Percentiles rank a stretch among this genome's conserved stretches.
phyloP scores from a whole-genome alignment of 2,797 vertebrate species.

The Peromyscus eremicus region DNA sequence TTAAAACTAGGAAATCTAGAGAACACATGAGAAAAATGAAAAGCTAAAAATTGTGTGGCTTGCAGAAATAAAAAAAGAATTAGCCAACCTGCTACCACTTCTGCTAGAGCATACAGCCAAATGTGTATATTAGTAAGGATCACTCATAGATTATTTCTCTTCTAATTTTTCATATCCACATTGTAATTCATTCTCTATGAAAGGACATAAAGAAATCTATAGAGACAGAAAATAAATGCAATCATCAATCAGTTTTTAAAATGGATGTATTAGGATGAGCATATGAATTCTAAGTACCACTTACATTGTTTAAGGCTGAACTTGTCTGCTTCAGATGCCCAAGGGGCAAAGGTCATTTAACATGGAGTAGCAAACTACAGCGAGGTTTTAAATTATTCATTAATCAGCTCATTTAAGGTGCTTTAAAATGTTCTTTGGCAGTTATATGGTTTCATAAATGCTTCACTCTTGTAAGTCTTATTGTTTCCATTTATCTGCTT shows the following conservation, averaged over 20 bases:
- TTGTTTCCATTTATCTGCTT: slow-evolving; percentile 63
- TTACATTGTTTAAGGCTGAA: slow-evolving; percentile 64
- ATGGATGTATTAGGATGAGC: background rate
- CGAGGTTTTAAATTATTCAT: slow-evolving; percentile 71
- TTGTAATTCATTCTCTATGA: slow-evolving; percentile 23
- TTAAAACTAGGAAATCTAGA: background rate
- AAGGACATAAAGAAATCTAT: slow-evolving; percentile 17
- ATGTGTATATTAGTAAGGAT: background rate
- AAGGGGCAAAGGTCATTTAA: slow-evolving; percentile 59
- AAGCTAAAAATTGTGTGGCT: background rate
- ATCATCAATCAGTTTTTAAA: background rate
- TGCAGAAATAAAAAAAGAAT: background rate
- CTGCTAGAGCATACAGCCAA: background rate
- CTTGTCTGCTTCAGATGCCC: slow-evolving; percentile 32
- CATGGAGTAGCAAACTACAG: slow-evolving; percentile 34
- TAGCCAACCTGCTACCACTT: background rate
- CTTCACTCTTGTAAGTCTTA: slow-evolving; percentile 54
- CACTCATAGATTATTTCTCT: background rate
- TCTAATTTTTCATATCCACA: background rate
- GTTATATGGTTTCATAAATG: slow-evolving; percentile 66
- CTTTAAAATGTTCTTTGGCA: slow-evolving; percentile 72
- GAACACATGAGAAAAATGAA: background rate
- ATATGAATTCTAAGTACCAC: slow-evolving; percentile 43
- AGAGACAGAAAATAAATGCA: background rate
- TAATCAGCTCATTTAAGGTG: slow-evolving; percentile 66